Conservation (phyloP, 1,140 invertebrate genomes). For the Lycorma delicatula region DNA sequence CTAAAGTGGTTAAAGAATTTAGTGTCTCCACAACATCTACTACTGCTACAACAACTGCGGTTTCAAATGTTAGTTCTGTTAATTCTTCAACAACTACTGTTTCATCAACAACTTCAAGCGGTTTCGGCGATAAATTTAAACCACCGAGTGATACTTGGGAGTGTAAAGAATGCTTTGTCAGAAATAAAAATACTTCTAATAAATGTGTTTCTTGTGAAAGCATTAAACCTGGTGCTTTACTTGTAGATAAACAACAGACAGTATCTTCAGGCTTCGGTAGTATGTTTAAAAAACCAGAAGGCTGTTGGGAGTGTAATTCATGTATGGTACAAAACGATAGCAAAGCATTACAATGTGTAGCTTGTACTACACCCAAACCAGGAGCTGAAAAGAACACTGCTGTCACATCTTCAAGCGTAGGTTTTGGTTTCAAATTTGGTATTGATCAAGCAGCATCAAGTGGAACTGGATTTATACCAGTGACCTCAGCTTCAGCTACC, state of each 20-base stretch:
- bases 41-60: neutral
- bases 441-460: neutral
- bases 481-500: neutral
- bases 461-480: no score
- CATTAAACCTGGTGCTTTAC: conserved; percentile 38
- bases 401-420: neutral
- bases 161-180: conserved; percentile 50
- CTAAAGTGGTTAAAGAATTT: conserved; percentile 49
- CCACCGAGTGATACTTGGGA: conserved; percentile 45
- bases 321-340: conserved; percentile 51
- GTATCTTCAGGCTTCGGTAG: conserved; percentile 40
- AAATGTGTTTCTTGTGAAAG: conserved; percentile 49
- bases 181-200: conserved; percentile 42
- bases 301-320: conserved; percentile 49
- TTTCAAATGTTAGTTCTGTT: no score
- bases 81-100: conserved; percentile 16
- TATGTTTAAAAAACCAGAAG: conserved; percentile 41
- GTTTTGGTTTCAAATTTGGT: conserved; percentile 8
- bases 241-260: neutral
- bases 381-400: conserved; percentile 30
- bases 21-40: conserved; percentile 27
- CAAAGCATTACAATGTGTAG: conserved; percentile 44
- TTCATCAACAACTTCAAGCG: conserved; percentile 9
- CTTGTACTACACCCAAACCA: conserved; percentile 35
- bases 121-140: conserved; percentile 42